Conservation (phyloP, 2,888 invertebrate genomes). For the Nudaria mundana region DNA sequence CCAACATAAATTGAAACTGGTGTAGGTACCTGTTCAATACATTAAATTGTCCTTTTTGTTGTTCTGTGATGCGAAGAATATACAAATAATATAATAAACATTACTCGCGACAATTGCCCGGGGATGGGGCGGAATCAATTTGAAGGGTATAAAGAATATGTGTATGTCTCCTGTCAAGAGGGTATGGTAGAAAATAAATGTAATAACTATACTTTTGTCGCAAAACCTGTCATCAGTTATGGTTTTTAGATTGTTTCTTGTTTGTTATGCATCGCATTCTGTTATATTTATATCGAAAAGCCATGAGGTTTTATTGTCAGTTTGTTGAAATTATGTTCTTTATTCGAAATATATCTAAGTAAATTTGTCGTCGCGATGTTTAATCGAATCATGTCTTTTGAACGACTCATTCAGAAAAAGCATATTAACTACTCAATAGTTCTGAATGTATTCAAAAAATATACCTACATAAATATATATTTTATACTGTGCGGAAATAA, state of each 20-base stretch:
- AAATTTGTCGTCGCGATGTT: neutral
- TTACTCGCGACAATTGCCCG: conserved; percentile 42
- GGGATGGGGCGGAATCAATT: conserved; percentile 33
- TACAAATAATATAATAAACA: conserved; percentile 57
- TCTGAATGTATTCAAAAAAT: too few species aligned
- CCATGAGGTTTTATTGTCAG: too few species aligned
- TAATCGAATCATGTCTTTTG: too few species aligned
- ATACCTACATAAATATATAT: neutral
- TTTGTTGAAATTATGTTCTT: too few species aligned
- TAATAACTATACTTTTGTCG: conserved; percentile 29
- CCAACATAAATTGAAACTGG: conserved; percentile 43
- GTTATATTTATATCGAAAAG: too few species aligned
- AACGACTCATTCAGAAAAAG: too few species aligned
- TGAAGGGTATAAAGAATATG: conserved; percentile 27
- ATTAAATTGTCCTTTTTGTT: conserved; percentile 45
- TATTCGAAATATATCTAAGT: too few species aligned
- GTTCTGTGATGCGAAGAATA: conserved; percentile 55
- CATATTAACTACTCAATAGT: too few species aligned
- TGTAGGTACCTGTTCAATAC: conserved; percentile 30
- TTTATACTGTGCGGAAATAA: neutral
- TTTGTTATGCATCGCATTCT: conserved; percentile 26
- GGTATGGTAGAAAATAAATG: conserved; percentile 21
- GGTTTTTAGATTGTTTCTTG: conserved; percentile 19
- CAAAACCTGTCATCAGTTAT: conserved; percentile 24
- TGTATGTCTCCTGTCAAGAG: conserved; percentile 29